Evolutionary conservation across 2,113 vertebrate genomes (phyloP), one percentile per base, ranked within the genome.

Genomic region (Pygathrix nemaeus): DNA sequence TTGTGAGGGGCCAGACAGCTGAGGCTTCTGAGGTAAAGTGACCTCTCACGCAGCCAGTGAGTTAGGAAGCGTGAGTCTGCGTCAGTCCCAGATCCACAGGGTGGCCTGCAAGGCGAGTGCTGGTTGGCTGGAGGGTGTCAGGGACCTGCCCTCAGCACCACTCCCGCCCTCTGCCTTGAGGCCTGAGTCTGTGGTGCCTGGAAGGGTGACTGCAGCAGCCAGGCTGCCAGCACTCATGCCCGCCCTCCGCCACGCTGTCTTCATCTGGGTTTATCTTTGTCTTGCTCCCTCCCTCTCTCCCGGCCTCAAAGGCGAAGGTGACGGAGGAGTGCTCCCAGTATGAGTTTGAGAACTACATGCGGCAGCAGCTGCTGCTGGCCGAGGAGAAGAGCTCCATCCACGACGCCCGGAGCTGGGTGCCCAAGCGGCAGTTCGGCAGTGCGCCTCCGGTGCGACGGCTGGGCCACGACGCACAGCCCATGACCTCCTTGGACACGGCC

Each of bases 261-360:
- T 43, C 30, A 79, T 11, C 48, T 79, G 27, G 48, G 75, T 35
- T 9, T 66, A 8, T 57, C 16, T 38, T 23, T 40, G 38, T 66
- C 43, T 43, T 2, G 8, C 45, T 38, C 45, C n/a, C 2, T 30
- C 61, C 27, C 61, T 27, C 73, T n/a, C 68, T 38, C 68, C 14
- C 0, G 10, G 20, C 61, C 27, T 12, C 32, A 0, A 98, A 99
- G 99, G 99, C 98, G 1, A 99, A 99, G 98, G 99, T 99, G 93
- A 99, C 99, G 0, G 99, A 99, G 97, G 99, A 99, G 98, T 99
- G 99, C 55, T 99, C 99, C 0, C 99, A 99, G 98, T 99, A 99
- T 0, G 99, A 99, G 98, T 99, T 99, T 30, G 99, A 99, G 99
- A 99, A 99, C 99, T 99, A 99, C 99, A 99, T 99, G 99, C 99